These are phyloP conservation scores for Osmerus eperlanus DNA, from an alignment of 2,113 vertebrate species.

Conservation along the genomic window DNA sequence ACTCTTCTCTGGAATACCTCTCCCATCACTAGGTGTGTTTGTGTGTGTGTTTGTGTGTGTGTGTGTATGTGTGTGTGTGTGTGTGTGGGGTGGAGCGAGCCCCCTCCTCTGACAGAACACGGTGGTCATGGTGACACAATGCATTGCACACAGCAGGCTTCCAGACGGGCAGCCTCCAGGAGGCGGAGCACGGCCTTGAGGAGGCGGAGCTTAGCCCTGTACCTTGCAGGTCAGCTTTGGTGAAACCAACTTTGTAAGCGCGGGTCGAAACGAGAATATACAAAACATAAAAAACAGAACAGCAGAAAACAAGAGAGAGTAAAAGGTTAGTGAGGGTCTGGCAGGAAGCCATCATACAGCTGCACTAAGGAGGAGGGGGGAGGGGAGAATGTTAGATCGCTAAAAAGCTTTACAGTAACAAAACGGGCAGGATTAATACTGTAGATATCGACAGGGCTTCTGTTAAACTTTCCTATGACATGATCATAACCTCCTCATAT, in stretches of 20 bases:
- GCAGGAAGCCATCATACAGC: background rate
- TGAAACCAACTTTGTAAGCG: slow-evolving; percentile 96
- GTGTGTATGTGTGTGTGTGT: slow-evolving; percentile 18
- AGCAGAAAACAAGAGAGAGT: slow-evolving; percentile 67
- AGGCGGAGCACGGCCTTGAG: background rate
- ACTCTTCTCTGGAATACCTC: background rate
- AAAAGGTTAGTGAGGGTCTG: slow-evolving; percentile 80
- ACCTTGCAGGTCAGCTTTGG: slow-evolving; percentile 99
- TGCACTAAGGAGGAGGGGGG: slow-evolving; percentile 29
- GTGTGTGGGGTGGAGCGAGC: too few species aligned
- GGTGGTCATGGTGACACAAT: slow-evolving; percentile 55
- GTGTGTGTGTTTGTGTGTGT: background rate
- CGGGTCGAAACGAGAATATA: slow-evolving; percentile 64
- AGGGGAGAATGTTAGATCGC: slow-evolving; percentile 47
- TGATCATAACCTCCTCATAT: too few species aligned
- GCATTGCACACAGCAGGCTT: slow-evolving; percentile 77
- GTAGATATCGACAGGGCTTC: too few species aligned
- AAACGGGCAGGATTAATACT: too few species aligned
- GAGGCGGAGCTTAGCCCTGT: slow-evolving; percentile 77
- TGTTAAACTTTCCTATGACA: too few species aligned
- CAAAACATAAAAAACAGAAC: slow-evolving; percentile 60
- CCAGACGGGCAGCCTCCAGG: slow-evolving; percentile 66
- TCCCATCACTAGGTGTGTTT: slow-evolving; percentile 33
- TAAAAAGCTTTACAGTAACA: too few species aligned
- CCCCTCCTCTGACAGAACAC: slow-evolving; percentile 2